Evolutionary conservation across 2,888 invertebrate genomes (phyloP).

Genomic region (Phlogophora meticulosa): DNA sequence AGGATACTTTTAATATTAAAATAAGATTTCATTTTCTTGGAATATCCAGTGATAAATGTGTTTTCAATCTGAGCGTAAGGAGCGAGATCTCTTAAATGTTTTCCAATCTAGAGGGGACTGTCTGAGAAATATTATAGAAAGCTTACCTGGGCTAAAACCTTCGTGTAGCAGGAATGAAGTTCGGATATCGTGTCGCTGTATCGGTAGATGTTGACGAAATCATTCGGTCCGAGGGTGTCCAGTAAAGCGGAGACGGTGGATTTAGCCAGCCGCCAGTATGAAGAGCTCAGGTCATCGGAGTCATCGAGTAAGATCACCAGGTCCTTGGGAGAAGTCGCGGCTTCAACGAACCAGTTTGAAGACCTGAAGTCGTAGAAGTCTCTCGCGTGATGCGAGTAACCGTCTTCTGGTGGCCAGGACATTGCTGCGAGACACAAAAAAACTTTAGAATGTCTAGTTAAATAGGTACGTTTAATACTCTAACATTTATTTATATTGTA

Average conservation of each 20-base stretch:
- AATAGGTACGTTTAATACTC: neutral
- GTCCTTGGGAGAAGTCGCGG: constrained; percentile 99
- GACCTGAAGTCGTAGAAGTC: constrained; percentile 98
- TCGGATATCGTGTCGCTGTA: constrained; percentile 96
- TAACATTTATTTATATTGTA: neutral
- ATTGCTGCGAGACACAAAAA: constrained; percentile 89
- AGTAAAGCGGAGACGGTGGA: constrained; percentile 97
- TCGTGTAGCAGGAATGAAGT: constrained; percentile 97
- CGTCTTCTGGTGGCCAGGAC: constrained; percentile 96
- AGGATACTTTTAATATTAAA: constrained; percentile 58
- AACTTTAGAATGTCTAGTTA: neutral
- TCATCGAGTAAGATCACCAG: constrained; percentile 98
- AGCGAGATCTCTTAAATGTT: constrained; percentile 30
- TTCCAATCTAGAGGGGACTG: constrained; percentile 23
- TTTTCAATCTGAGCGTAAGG: constrained; percentile 50
- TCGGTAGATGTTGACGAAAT: constrained; percentile 98
- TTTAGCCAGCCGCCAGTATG: constrained; percentile 96
- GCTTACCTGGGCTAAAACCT: constrained; percentile 96
- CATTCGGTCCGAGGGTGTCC: constrained; percentile 98
- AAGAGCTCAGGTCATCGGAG: constrained; percentile 97
- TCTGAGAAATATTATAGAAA: neutral
- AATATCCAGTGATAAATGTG: constrained; percentile 55
- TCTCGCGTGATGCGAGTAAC: constrained; percentile 94
- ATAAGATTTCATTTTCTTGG: constrained; percentile 55
- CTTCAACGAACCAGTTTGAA: constrained; percentile 98